Evolutionary conservation across 2,797 vertebrate species (phyloP).

Genomic region (Phylloscopus collybita): DNA sequence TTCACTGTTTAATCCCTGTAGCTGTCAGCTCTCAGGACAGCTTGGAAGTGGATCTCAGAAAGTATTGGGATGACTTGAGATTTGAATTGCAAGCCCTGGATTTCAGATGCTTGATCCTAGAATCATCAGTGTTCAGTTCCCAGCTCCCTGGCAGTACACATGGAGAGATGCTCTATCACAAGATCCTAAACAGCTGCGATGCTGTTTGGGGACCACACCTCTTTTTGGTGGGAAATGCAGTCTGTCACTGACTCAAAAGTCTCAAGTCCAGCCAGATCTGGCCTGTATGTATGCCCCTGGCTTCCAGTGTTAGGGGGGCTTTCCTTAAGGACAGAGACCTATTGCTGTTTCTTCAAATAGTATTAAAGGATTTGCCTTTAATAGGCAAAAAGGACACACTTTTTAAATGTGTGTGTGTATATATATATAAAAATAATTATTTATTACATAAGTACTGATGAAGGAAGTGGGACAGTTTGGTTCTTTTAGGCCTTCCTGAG

Average conservation of each 20-base stretch:
- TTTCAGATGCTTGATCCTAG: not conserved
- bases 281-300: too few relatives aligned
- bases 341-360: not conserved
- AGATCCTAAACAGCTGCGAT: not conserved
- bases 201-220: not conserved
- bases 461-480: not conserved
- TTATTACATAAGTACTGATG: not conserved
- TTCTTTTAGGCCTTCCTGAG: not conserved
- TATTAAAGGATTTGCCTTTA: not conserved
- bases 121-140: not conserved
- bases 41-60: not conserved
- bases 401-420: not conserved
- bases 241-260: not conserved
- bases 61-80: not conserved
- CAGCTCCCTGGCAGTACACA: fast-evolving
- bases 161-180: not conserved
- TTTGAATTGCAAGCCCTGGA: not conserved
- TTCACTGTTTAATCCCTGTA: not conserved
- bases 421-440: not conserved
- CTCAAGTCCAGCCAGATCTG: not conserved
- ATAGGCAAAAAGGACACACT: too few relatives aligned
- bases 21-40: not conserved
- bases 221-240: not conserved
- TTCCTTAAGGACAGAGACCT: not conserved
- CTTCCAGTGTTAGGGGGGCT: not conserved